Base-by-base conservation (phyloP, 2,888 invertebrate species). In the Chrysolina haemoptera region DNA sequence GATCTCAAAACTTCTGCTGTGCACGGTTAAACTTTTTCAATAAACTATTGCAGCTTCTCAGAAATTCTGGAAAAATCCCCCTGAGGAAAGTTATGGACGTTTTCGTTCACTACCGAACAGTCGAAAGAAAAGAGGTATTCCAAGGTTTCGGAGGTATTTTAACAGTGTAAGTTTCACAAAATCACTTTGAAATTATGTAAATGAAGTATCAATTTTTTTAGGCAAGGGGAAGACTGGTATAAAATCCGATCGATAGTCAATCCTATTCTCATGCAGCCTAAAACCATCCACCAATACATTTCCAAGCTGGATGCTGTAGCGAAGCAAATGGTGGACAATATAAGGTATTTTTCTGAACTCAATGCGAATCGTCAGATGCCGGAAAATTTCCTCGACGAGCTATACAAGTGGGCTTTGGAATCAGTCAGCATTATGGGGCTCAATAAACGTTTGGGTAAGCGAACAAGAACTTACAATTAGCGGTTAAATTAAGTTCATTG, bases 401-500 rank as follows among this genome's bases (percentile, higher is more conserved):
- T 92, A 35, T 89, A 89, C 46, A 91, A 91, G 84, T 93, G 92
- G 91, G 89, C 92, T 1, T 84, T 93, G 65, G 93, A 93, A 86
- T 91, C 90, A 0, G 87, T 43, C 4, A 85, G 85, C 4, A 81
- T 85, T 0, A 85, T 89, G 18, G 88, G 88, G 0, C 76, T 89
- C 35, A 88, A 89, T 73, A 86, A 69, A 71, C 70, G 83, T 71
- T 76, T 85, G 53, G 85, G 85, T 82, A 81, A 53, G 53, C 20
- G 20, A 53, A n/a, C n/a, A n/a, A n/a, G n/a, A n/a, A n/a, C n/a
- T n/a, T n/a, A n/a, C n/a, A n/a, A n/a, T n/a, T n/a, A n/a, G n/a
- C n/a, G n/a, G n/a, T n/a, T n/a, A n/a, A n/a, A n/a, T n/a, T n/a
- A n/a, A n/a, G n/a, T n/a, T n/a, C n/a, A n/a, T n/a, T n/a, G n/a